Evolutionary conservation across 1,140 invertebrate genomes (phyloP).

Genomic region (Melanaphis sacchari): DNA sequence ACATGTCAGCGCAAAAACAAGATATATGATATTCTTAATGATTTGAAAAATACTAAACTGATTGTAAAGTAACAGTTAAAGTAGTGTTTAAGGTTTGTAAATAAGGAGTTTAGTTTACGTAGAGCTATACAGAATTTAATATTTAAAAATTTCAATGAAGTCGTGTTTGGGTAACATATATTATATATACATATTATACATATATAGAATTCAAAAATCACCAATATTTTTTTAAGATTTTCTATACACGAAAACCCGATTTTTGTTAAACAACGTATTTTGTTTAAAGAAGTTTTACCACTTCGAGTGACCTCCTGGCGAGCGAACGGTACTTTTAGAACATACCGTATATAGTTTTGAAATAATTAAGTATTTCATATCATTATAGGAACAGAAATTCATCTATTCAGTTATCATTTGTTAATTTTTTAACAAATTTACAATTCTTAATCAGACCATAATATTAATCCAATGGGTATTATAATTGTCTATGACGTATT

Average conservation of each 20-base stretch:
- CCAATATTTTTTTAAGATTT: not conserved
- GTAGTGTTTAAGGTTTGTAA: not conserved
- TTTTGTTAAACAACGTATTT: constrained; percentile 17
- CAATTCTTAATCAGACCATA: constrained; percentile 18
- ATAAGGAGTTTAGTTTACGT: not conserved
- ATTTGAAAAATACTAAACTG: constrained; percentile 21
- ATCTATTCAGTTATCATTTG: not conserved
- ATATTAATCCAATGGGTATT: not conserved
- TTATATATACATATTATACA: not conserved
- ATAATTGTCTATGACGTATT: not conserved
- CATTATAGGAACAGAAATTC: not conserved
- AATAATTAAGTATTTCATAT: constrained; percentile 16
- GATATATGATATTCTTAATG: constrained; percentile 13
- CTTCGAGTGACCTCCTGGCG: constrained; percentile 51
- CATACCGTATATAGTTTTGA: constrained; percentile 38
- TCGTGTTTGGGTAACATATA: not conserved
- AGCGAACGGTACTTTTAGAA: constrained; percentile 49
- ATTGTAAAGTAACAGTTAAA: constrained; percentile 19
- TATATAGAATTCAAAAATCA: not conserved
- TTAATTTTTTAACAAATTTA: constrained; percentile 2
- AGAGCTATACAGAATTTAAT: not conserved
- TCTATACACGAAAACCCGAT: constrained; percentile 34
- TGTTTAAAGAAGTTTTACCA: constrained; percentile 43
- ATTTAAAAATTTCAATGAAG: no score
- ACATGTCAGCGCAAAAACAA: not conserved